These are phyloP conservation scores for Mellilla xanthometata DNA, from an alignment of 2,888 invertebrate species.

Conservation along the genomic window DNA sequence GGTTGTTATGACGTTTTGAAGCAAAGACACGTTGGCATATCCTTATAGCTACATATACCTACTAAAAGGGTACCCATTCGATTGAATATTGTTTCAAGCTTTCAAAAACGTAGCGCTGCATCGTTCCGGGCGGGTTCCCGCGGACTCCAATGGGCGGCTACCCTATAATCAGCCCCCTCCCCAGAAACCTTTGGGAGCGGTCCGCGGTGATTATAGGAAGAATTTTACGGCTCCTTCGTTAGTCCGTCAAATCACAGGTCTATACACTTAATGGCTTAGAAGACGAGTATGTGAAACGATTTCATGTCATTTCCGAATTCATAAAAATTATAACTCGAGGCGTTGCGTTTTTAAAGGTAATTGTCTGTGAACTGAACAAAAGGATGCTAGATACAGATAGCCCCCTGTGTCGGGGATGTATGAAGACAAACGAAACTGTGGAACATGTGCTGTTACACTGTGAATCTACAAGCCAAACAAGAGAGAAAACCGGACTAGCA, in stretches of 20 bases:
- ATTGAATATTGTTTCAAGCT: constrained; percentile 52
- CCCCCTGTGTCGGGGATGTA: too few relatives aligned
- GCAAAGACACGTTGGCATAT: too few relatives aligned
- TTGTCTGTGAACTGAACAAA: constrained; percentile 56
- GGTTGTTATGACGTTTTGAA: constrained; percentile 5
- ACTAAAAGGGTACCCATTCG: constrained; percentile 32
- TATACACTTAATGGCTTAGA: constrained; percentile 55
- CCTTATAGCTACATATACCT: too few relatives aligned
- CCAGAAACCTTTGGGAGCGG: constrained; percentile 52
- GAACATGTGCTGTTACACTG: too few relatives aligned
- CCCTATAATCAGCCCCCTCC: constrained; percentile 69
- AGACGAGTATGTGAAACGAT: constrained; percentile 56
- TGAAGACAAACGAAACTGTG: too few relatives aligned
- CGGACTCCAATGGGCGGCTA: constrained; percentile 66
- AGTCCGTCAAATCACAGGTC: constrained; percentile 76
- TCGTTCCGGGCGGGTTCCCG: constrained; percentile 50
- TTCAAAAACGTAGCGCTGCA: constrained; percentile 24
- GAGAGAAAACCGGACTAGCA: too few relatives aligned
- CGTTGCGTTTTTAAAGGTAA: constrained; percentile 51
- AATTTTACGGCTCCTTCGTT: constrained; percentile 75
- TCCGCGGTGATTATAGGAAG: constrained; percentile 67
- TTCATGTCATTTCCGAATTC: constrained; percentile 66
- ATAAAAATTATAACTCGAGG: constrained; percentile 43
- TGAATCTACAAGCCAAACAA: too few relatives aligned
- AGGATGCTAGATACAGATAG: constrained; percentile 16